phyloP scores from a whole-genome alignment of 2,113 vertebrate species.

The Redunca redunca region DNA sequence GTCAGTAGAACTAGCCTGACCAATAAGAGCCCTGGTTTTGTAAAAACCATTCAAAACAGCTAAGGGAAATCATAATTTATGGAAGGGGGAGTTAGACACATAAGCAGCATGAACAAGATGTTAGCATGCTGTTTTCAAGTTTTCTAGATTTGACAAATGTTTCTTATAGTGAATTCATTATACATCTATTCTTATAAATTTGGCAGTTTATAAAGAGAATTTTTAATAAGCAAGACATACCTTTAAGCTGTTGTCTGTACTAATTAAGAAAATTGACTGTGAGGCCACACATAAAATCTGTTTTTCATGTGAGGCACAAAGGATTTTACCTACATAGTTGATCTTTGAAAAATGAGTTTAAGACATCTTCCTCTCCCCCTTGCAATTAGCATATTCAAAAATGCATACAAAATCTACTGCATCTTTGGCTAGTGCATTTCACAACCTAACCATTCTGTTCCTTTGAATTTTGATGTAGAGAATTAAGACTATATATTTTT shows the following conservation, averaged over 20 bases:
- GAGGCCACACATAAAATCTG: not conserved
- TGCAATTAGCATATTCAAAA: not conserved
- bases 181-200: not conserved
- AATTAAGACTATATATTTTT: not conserved
- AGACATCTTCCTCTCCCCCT: not conserved
- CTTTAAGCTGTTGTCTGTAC: not conserved
- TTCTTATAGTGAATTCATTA: conserved; percentile 10
- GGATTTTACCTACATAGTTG: not conserved
- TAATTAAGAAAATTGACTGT: not conserved
- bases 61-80: not conserved
- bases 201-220: not conserved
- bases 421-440: not conserved
- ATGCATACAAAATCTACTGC: not conserved
- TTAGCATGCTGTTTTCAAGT: not conserved
- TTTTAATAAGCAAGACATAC: not conserved
- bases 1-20: not conserved
- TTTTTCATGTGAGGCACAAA: not conserved
- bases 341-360: not conserved
- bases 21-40: not conserved
- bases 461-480: not conserved
- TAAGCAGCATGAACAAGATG: not conserved
- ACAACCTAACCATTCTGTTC: not conserved
- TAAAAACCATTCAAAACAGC: not conserved
- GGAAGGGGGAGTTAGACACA: not conserved
- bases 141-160: not conserved